phyloP scores from a whole-genome alignment of 2,888 invertebrate species.

The Syrista parreyssii region DNA sequence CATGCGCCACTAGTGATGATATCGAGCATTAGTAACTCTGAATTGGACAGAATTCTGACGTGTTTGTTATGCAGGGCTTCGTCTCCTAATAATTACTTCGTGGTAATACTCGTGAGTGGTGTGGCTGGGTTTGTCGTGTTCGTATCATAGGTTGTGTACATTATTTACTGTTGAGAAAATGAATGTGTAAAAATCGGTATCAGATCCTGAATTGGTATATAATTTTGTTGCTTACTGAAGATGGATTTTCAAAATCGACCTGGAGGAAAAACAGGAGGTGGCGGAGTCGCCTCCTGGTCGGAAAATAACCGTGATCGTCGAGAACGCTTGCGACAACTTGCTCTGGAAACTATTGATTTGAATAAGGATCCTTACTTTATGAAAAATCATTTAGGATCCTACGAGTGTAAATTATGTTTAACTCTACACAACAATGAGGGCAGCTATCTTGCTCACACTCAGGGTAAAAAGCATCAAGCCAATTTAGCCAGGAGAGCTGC shows the following conservation, averaged over 20 bases:
- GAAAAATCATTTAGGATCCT: slow-evolving; percentile 99
- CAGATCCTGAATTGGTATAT: too few species aligned
- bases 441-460: slow-evolving; percentile 98
- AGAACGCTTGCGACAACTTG: slow-evolving; percentile 94
- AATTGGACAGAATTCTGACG: too few species aligned
- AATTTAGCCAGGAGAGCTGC: slow-evolving; percentile 97
- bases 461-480: slow-evolving; percentile 99
- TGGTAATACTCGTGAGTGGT: too few species aligned
- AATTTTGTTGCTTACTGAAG: neutral
- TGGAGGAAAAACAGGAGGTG: slow-evolving; percentile 99
- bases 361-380: slow-evolving; percentile 99
- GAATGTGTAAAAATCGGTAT: too few species aligned
- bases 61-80: too few species aligned
- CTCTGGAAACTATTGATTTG: slow-evolving; percentile 97
- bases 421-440: slow-evolving; percentile 99
- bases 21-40: too few species aligned
- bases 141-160: too few species aligned
- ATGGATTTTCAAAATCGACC: slow-evolving; percentile 99
- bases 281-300: slow-evolving; percentile 98
- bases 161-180: too few species aligned
- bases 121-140: too few species aligned
- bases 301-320: slow-evolving; percentile 97
- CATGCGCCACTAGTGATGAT: too few species aligned
- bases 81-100: too few species aligned
- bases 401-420: slow-evolving; percentile 98